Percentiles rank a stretch among this genome's conserved stretches.
phyloP scores from a whole-genome alignment of 2,888 invertebrate genomes.

The Saturnia japonica region DNA sequence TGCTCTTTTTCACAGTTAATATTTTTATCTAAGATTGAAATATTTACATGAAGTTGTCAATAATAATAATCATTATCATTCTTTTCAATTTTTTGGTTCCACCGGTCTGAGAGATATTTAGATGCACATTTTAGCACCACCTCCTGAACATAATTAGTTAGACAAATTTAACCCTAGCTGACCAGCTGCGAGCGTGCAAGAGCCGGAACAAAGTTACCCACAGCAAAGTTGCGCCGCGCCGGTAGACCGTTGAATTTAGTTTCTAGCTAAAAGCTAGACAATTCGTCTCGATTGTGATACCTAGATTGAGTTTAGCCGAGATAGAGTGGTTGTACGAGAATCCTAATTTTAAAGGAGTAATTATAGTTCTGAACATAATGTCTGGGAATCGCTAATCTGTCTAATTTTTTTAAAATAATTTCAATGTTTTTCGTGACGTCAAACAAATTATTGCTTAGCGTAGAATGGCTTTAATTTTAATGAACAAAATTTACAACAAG shows the following conservation, averaged over 20 bases:
- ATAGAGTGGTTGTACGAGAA: conserved; percentile 28
- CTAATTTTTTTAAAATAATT: background rate
- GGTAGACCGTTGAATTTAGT: conserved; percentile 36
- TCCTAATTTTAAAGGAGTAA: conserved; percentile 4
- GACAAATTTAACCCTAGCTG: conserved; percentile 32
- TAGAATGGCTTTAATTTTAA: background rate
- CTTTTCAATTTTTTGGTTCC: background rate
- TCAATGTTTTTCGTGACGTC: background rate
- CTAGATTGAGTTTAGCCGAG: conserved; percentile 50
- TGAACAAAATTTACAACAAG: too few relatives aligned
- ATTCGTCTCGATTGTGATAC: conserved; percentile 49
- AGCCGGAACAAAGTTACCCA: conserved; percentile 41
- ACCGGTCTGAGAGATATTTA: background rate
- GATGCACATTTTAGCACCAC: background rate
- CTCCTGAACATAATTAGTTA: background rate
- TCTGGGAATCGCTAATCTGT: too few relatives aligned
- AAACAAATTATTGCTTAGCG: background rate
- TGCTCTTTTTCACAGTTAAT: background rate
- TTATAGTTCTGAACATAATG: background rate
- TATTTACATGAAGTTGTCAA: background rate
- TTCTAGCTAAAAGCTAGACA: conserved; percentile 44
- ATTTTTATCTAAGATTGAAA: background rate
- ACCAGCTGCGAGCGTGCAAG: conserved; percentile 36
- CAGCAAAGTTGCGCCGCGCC: conserved; percentile 36
- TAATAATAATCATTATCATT: background rate